These are phyloP conservation scores for Chiloscyllium punctatum DNA, from an alignment of 2,797 vertebrate genomes.

Conservation along the genomic window DNA sequence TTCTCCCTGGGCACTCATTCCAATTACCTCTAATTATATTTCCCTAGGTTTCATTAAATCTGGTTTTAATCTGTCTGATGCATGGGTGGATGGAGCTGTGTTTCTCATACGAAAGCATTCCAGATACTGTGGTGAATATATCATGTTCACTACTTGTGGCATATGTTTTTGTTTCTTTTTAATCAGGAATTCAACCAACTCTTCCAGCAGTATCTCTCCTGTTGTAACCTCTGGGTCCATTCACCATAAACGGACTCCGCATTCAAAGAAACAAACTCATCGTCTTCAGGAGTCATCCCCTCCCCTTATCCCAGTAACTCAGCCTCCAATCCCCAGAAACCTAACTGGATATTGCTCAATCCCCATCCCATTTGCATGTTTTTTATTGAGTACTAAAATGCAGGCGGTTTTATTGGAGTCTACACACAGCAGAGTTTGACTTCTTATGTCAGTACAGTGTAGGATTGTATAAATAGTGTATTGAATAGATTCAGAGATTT, in stretches of 20 bases:
- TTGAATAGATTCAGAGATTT: too few species aligned
- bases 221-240: not conserved
- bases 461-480: too few species aligned
- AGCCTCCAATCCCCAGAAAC: not conserved
- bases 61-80: not conserved
- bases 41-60: not conserved
- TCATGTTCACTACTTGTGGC: not conserved
- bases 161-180: not conserved
- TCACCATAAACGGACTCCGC: not conserved
- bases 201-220: not conserved
- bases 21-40: conserved; percentile 9
- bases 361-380: not conserved
- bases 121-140: not conserved
- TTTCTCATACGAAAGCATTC: not conserved
- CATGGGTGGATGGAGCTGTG: not conserved
- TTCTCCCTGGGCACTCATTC: not conserved
- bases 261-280: not conserved
- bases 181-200: not conserved
- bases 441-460: too few species aligned
- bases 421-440: not conserved
- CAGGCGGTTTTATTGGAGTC: not conserved
- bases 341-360: not conserved
- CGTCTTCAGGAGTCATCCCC: not conserved
- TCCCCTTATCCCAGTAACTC: not conserved
- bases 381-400: not conserved